A percentile compares a stretch with the other conserved stretches of the same genome.
Conservation (phyloP, 1,140 invertebrate species). For the Platorchestia sp. region DNA sequence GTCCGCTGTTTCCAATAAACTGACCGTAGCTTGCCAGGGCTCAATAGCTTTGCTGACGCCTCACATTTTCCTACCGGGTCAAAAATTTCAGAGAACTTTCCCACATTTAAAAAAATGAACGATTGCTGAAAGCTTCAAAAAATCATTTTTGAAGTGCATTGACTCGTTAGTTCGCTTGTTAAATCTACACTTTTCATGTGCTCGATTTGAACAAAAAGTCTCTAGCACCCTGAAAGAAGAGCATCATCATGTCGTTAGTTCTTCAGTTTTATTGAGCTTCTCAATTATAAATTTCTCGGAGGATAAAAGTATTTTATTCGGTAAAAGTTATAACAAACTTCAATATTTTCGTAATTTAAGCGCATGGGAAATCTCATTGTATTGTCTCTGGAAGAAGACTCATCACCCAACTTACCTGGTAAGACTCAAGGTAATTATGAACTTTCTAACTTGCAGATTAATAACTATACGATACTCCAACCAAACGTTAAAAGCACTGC, state of each 20-base stretch:
- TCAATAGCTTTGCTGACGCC: background rate
- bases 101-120: background rate
- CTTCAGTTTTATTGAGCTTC: background rate
- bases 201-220: background rate
- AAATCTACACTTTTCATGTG: background rate
- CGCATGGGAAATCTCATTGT: no score
- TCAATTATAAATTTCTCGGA: no score
- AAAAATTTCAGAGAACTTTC: background rate
- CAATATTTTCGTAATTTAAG: no score
- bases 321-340: no score
- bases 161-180: background rate
- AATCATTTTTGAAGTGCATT: background rate
- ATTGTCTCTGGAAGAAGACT: no score
- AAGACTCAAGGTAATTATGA: no score
- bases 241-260: background rate
- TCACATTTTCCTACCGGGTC: background rate
- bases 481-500: no score
- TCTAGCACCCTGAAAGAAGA: background rate
- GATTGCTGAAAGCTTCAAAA: background rate
- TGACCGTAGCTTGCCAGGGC: background rate
- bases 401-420: no score
- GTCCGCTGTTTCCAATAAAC: background rate
- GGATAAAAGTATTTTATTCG: no score
- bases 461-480: no score
- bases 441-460: no score